These are phyloP conservation scores for Chrysodeixis includens DNA, from an alignment of 2,888 invertebrate species.

Conservation along the genomic window DNA sequence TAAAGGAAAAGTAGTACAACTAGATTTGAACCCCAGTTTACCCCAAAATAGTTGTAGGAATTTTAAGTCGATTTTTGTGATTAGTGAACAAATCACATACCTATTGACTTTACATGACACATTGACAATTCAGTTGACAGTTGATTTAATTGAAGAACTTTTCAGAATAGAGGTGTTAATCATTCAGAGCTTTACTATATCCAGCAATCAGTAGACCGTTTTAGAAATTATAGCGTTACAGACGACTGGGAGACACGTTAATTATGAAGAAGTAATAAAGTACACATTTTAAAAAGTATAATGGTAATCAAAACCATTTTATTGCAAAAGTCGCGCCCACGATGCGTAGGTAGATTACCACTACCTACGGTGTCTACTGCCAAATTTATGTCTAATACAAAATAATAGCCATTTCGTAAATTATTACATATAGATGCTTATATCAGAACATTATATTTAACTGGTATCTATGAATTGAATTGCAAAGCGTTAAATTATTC, in stretches of 20 bases:
- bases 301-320: conserved; percentile 64
- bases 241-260: not conserved
- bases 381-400: conserved; percentile 50
- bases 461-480: too few species aligned
- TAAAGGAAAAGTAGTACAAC: too few species aligned
- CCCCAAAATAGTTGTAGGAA: too few species aligned
- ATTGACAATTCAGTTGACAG: too few species aligned
- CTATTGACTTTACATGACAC: too few species aligned
- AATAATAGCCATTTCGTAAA: conserved; percentile 18
- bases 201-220: not conserved
- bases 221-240: not conserved
- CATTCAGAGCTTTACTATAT: not conserved
- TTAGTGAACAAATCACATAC: not conserved
- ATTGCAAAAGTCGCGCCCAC: conserved; percentile 64
- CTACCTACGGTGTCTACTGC: conserved; percentile 60
- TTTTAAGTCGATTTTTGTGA: not conserved
- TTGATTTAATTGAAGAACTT: too few species aligned
- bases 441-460: not conserved
- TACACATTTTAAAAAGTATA: conserved; percentile 51
- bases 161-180: not conserved
- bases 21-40: too few species aligned
- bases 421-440: not conserved
- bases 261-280: not conserved
- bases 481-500: too few species aligned
- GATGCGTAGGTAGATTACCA: conserved; percentile 54